Base-by-base conservation (phyloP, 2,888 invertebrate species). In the Drosophila macrospina region DNA sequence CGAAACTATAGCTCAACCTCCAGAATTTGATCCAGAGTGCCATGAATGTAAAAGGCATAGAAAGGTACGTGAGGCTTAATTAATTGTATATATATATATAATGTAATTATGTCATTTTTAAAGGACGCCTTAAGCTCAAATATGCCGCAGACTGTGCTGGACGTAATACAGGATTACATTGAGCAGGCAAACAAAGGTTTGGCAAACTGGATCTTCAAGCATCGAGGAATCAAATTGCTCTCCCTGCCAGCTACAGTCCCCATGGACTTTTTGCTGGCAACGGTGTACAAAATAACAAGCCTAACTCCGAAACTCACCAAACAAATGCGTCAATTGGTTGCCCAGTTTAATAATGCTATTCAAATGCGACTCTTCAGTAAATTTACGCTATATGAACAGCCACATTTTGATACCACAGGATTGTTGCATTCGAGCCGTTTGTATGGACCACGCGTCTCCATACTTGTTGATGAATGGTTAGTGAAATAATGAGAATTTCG, bases 161-260 rank as follows among this genome's bases (percentile, higher is more conserved):
- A 95, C 81, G 96, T 97, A 89, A 96, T 98, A 92, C 98, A 98
- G 93, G 97, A 97, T 90, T 98, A 98, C 0, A 97, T 98, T 76
- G 97, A 98, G 90, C 95, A 97, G 0, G 97, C 98, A 0, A 98
- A 98, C 92, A 96, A 95, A 89, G 98, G 98, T 2, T 92, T 98
- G 26, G 94, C 97, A 60, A 98, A 97, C 92, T 98, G 98, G 97
- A 93, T 98, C 74, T 97, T 98, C 93, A 95, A 96, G 81, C 96
- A 96, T 88, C 94, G 95, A 74, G 96, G 97, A 44, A 95, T 98
- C 92, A 95, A 97, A 82, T 93, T 97, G 47, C 93, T 98, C 1
- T 95, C 97, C 55, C 93, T 98, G 65, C 98, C 98, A 0, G 98
- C 97, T 89, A 94, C 97, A 47, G 93, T 98, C 59, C 98, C 98